Conservation (phyloP, 2,113 vertebrate genomes). For the Pycnonotus jocosus region DNA sequence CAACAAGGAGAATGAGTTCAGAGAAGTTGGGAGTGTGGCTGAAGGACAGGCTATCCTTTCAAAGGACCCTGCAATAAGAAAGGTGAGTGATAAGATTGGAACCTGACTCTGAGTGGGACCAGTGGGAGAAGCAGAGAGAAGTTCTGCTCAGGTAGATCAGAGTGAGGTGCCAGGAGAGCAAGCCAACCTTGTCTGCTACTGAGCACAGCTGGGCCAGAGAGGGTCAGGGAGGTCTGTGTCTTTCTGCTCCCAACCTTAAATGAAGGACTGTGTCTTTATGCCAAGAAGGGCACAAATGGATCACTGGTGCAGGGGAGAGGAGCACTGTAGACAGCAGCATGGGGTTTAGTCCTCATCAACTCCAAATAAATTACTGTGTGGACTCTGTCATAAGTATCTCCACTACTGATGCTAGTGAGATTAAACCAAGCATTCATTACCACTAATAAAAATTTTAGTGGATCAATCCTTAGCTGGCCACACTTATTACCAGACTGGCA, state of each 20-base stretch:
- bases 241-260: not conserved
- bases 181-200: not conserved
- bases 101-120: not conserved
- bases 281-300: not conserved
- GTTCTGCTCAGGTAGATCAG: not conserved
- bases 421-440: not conserved
- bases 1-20: slow-evolving; percentile 72
- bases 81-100: slow-evolving; percentile 65
- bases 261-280: not conserved
- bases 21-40: slow-evolving; percentile 48
- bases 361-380: not conserved
- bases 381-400: not conserved
- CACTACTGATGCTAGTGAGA: not conserved
- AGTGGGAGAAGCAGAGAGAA: not conserved
- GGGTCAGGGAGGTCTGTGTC: not conserved
- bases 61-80: slow-evolving; percentile 44
- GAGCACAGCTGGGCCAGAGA: rapidly evolving
- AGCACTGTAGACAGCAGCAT: not conserved
- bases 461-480: not conserved
- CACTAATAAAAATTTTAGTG: not conserved
- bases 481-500: not conserved
- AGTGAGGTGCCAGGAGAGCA: not conserved
- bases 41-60: slow-evolving; percentile 57
- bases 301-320: not conserved
- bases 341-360: not conserved